phyloP scores from a whole-genome alignment of 2,888 invertebrate genomes.

The Clistopyga incitator region DNA sequence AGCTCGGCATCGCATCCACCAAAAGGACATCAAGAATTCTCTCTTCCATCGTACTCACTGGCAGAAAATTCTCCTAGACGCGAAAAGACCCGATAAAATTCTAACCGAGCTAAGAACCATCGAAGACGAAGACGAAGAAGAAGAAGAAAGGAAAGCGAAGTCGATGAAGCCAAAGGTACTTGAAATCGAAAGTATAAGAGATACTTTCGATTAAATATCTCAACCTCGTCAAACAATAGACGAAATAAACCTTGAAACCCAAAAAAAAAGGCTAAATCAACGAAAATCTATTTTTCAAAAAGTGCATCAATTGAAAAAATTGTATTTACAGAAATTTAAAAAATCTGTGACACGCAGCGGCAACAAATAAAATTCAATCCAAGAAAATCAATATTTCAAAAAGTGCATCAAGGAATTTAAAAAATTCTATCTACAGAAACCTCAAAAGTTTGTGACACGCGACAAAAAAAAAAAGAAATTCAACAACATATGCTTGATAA shows the following conservation, averaged over 20 bases:
- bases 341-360: neutral
- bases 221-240: neutral
- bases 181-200: neutral
- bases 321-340: neutral
- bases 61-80: slow-evolving; percentile 51
- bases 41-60: slow-evolving; percentile 25
- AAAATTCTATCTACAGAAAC: neutral
- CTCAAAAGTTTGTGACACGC: neutral
- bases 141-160: neutral
- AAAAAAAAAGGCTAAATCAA: neutral
- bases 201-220: neutral
- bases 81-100: neutral
- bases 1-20: slow-evolving; percentile 56
- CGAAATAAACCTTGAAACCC: neutral
- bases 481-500: no score
- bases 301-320: neutral
- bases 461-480: no score
- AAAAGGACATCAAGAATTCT: slow-evolving; percentile 58
- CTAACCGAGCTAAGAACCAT: neutral
- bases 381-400: no score
- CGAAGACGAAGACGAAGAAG: neutral
- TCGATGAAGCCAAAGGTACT: slow-evolving; percentile 3
- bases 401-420: neutral
- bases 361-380: no score
- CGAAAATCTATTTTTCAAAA: no score